A percentile compares a stretch with the other conserved stretches of the same genome.
Conservation (phyloP, 2,113 vertebrate species). For the Chunga burmeisteri region DNA sequence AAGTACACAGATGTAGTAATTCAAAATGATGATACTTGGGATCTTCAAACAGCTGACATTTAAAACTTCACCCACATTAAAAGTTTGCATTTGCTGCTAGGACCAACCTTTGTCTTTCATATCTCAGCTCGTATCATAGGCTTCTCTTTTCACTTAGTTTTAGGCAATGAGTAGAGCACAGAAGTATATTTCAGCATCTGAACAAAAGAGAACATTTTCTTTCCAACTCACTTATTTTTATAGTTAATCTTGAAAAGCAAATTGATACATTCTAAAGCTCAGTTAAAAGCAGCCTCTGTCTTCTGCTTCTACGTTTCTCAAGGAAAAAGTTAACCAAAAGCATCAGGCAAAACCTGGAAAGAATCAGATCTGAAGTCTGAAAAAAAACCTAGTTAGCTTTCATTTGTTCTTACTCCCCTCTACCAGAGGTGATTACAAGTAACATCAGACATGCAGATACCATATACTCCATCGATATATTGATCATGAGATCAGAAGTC, state of each 20-base stretch:
- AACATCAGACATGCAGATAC: neutral
- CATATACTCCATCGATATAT: neutral
- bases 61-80: neutral
- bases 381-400: neutral
- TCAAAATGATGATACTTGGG: neutral
- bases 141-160: neutral
- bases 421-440: neutral
- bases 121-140: neutral
- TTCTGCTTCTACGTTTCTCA: neutral
- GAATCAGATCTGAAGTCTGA: neutral
- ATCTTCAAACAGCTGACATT: neutral
- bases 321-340: neutral
- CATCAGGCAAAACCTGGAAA: neutral
- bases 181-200: neutral
- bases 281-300: neutral
- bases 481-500: neutral
- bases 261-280: neutral
- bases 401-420: neutral
- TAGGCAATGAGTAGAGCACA: slow-evolving; percentile 1
- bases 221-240: neutral
- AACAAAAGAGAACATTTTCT: neutral
- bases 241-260: neutral
- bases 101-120: neutral
- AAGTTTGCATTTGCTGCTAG: neutral
- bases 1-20: neutral